Base-by-base conservation (phyloP, 1,140 invertebrate genomes). In the Pygmarrhopalites habei region DNA sequence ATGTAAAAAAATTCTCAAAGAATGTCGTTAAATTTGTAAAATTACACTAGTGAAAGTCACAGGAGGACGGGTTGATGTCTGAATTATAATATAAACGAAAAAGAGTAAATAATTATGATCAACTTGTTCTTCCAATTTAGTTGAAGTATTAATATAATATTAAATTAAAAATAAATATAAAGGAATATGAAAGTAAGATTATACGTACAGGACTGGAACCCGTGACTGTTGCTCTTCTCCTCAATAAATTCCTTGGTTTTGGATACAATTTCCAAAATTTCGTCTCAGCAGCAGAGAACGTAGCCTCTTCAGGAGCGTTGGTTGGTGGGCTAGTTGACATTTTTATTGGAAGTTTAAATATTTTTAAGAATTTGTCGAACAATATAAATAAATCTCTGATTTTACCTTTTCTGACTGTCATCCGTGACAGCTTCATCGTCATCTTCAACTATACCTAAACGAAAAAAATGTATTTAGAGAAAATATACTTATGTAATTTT, bases 261-360 rank as follows among this genome's bases (percentile, higher is more conserved):
- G 68, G 68, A 39, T 70, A 70, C 15, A 67, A 41, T 41, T 70
- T 70, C 65, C 68, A 67, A 29, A 70, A 70, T 32, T 65, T 26
- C 1, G 62, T 61, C 35, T 66, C 62, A 17, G 64, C 68, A 5
- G 57, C 57, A 5, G 57, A 58, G 28, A 14, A 21, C 10, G 12
- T n/a, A n/a, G n/a, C n/a, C n/a, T n/a, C n/a, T 12, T 41, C n/a
- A 12, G 39, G 10, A 41, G 39, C 39, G 39, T n/a, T 41, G n/a
- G 39, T 10, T 41, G 10, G 10, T 12, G 39, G 10, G n/a, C n/a
- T 41, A 12, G 10, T n/a, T 12, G 39, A n/a, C 39, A 41, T 41
- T n/a, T 41, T n/a, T n/a, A 41, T n/a, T 12, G 39, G 39, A 41
- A 41, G 10, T 12, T n/a, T 41, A 41, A 41, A 41, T 12, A 41